Conservation (phyloP, 2,888 invertebrate species). For the Eupeodes latifasciatus region DNA sequence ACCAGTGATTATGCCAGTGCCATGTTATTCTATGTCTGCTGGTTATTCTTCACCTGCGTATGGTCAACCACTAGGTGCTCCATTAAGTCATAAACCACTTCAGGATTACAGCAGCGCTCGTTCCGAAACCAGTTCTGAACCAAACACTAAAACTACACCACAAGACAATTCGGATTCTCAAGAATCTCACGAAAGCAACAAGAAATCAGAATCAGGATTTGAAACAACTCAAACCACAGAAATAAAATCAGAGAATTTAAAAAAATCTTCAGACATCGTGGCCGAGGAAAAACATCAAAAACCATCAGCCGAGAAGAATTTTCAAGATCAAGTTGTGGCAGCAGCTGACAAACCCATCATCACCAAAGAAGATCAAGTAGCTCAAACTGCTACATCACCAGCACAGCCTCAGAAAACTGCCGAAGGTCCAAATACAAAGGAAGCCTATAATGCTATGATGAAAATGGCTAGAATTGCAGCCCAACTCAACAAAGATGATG, state of each 20-base stretch:
- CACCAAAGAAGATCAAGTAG: conserved; percentile 2
- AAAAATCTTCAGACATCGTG: not conserved
- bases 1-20: conserved; percentile 75
- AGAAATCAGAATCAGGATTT: conserved; percentile 5
- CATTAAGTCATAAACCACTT: not conserved
- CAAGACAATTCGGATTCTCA: conserved; percentile 6
- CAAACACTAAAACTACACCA: not conserved
- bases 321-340: not conserved
- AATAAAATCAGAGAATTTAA: not conserved
- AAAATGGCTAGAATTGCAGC: conserved; percentile 66
- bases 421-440: conserved; percentile 43
- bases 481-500: conserved; percentile 54
- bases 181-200: conserved; percentile 40
- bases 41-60: conserved; percentile 58
- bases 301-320: not conserved
- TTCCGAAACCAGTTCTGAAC: conserved; percentile 26
- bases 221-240: conserved; percentile 11
- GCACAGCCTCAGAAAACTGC: not conserved
- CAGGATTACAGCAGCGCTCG: conserved; percentile 37
- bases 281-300: conserved; percentile 22
- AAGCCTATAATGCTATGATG: conserved; percentile 55
- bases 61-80: conserved; percentile 75
- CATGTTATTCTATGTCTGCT: conserved; percentile 40
- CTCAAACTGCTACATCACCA: not conserved
- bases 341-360: conserved; percentile 29